Evolutionary conservation across 2,888 invertebrate genomes (phyloP).

Genomic region (Cistogaster globosa): DNA sequence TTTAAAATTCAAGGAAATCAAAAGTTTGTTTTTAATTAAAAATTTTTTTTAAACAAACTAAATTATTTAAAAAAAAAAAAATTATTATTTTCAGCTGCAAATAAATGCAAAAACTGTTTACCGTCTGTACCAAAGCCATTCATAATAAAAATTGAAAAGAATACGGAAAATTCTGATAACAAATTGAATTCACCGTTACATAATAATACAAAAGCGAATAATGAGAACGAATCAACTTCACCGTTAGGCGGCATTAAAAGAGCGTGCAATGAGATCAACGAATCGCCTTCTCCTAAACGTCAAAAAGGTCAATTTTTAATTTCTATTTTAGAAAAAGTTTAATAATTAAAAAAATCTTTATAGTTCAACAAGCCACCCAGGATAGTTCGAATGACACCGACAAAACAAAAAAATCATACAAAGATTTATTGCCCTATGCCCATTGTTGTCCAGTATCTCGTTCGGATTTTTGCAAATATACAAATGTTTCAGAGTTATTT

Average conservation of each 20-base stretch:
- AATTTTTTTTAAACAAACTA: background rate
- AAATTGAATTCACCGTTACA: background rate
- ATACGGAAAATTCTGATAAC: background rate
- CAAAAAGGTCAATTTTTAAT: conserved; percentile 21
- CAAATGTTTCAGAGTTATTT: conserved; percentile 34
- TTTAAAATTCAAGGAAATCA: no score
- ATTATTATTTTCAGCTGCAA: background rate
- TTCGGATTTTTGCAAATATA: conserved; percentile 33
- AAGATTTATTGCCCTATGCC: conserved; percentile 24
- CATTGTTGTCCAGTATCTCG: conserved; percentile 43
- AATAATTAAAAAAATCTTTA: background rate
- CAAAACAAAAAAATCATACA: background rate
- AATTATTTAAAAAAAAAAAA: no score
- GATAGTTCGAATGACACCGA: background rate
- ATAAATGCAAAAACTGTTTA: background rate
- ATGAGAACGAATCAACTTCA: conserved; percentile 4
- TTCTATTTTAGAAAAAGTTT: background rate
- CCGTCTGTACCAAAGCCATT: background rate
- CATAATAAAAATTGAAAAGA: background rate
- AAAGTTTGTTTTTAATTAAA: no score
- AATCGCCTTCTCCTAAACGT: conserved; percentile 24
- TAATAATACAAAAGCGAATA: background rate
- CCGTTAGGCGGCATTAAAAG: conserved; percentile 3
- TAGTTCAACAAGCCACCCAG: background rate
- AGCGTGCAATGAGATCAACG: background rate